These are phyloP conservation scores for Micrasema minimum DNA, from an alignment of 1,140 invertebrate species.

Conservation along the genomic window DNA sequence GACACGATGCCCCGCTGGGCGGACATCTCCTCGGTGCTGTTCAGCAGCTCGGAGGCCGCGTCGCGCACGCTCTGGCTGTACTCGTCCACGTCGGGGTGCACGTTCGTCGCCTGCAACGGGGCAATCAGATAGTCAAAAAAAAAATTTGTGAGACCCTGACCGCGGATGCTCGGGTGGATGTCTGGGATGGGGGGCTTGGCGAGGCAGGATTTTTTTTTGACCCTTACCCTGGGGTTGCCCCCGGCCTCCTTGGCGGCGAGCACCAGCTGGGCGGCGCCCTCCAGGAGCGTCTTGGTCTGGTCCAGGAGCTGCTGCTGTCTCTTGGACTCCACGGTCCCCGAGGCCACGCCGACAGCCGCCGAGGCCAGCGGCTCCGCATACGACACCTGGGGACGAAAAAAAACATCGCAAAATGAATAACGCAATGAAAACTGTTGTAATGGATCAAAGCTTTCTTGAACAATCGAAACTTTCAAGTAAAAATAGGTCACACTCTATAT, in stretches of 20 bases:
- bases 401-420: background rate
- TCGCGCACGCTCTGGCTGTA: conserved; percentile 81
- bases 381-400: conserved; percentile 50
- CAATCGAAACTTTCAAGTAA: no score
- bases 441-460: no score
- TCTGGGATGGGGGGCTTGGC: no score
- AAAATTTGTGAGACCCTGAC: no score
- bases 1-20: conserved; percentile 87
- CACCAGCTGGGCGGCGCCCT: conserved; percentile 88
- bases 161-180: no score
- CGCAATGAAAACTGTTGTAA: no score
- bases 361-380: conserved; percentile 88
- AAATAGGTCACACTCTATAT: no score
- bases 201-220: no score
- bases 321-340: conserved; percentile 88
- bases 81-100: conserved; percentile 88
- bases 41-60: conserved; percentile 83
- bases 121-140: conserved; percentile 25
- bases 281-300: conserved; percentile 93
- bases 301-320: conserved; percentile 91
- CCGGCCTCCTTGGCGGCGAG: conserved; percentile 88
- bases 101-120: conserved; percentile 71
- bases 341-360: conserved; percentile 87
- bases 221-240: conserved; percentile 85
- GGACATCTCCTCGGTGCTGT: conserved; percentile 84